phyloP scores from a whole-genome alignment of 2,888 invertebrate species.

The Mycogona germanica region DNA sequence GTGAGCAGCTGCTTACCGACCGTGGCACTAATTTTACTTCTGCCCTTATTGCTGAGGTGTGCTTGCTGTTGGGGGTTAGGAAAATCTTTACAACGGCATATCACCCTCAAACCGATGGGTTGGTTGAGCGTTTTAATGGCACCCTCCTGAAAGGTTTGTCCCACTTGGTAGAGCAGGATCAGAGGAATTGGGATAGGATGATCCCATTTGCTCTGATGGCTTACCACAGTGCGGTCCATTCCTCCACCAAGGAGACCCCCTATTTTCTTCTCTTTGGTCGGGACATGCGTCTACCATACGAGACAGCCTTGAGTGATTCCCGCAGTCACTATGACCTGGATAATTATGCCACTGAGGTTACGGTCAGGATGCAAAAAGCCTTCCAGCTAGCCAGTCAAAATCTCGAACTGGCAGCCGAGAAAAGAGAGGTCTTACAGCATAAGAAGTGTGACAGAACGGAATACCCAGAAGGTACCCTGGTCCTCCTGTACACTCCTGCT shows the following conservation, averaged over 20 bases:
- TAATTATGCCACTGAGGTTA: neutral
- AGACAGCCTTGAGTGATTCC: neutral
- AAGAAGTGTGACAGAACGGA: neutral
- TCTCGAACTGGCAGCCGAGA: neutral
- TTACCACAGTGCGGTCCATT: neutral
- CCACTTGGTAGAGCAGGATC: neutral
- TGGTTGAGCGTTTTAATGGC: neutral
- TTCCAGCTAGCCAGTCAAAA: neutral
- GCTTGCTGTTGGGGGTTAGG: neutral
- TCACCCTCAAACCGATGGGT: constrained; percentile 1
- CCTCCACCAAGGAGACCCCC: neutral
- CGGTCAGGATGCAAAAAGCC: neutral
- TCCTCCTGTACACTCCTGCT: neutral
- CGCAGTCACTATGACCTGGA: neutral
- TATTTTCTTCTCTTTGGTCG: neutral
- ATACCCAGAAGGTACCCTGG: neutral
- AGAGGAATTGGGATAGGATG: constrained; percentile 3
- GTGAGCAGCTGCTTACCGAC: neutral
- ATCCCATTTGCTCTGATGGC: neutral
- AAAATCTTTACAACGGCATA: neutral
- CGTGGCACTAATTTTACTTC: constrained; percentile 5
- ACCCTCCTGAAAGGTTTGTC: neutral
- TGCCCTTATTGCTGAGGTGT: neutral
- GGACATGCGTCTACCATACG: neutral
- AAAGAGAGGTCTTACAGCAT: neutral